Evolutionary conservation across 2,888 invertebrate genomes (phyloP), one percentile per base, ranked within the genome.

Genomic region (Tiphia femorata): DNA sequence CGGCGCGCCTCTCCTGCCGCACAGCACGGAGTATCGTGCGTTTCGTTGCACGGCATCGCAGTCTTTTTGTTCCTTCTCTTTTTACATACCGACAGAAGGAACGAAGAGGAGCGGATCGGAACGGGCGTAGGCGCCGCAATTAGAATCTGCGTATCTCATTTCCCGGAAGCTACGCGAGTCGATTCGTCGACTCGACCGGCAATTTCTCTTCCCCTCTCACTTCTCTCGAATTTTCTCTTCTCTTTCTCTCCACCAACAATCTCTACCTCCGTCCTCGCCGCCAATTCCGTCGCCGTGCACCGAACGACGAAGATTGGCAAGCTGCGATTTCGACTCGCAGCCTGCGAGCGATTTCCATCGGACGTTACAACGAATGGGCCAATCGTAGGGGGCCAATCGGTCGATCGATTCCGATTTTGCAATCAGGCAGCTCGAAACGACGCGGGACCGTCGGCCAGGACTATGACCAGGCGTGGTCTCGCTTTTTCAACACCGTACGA

Each of bases 281-380:
- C n/a, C n/a, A n/a, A n/a, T n/a, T n/a, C n/a, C n/a, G n/a, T n/a
- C n/a, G n/a, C n/a, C n/a, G n/a, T n/a, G n/a, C n/a, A n/a, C n/a
- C 52, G 58, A 44, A 49, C 56, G 70, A 58, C 57, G 64, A 71
- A 71, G 70, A 70, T 70, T 70, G 69, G 71, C 69, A 70, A 62
- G 60, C 58, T 49, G 58, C 62, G 71, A 62, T 70, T 67, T 50
- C 47, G 54, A 25, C 49, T 38, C 21, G 19, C 14, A 44, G 46
- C 14, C 44, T 20, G 46, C 43, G 52, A 54, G 57, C 69, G 72
- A 72, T 72, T 73, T 73, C 70, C 63, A 72, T 72, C 63, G 74
- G 67, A 69, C 72, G 65, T 71, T 67, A 61, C 72, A 65, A 73
- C 69, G 72, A 67, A 69, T 61, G 63, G 62, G 59, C 62, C 73